Evolutionary conservation across 2,888 invertebrate species (phyloP), one percentile per base, ranked within the genome.

Genomic region (Himalopsyche kuldschensis): DNA sequence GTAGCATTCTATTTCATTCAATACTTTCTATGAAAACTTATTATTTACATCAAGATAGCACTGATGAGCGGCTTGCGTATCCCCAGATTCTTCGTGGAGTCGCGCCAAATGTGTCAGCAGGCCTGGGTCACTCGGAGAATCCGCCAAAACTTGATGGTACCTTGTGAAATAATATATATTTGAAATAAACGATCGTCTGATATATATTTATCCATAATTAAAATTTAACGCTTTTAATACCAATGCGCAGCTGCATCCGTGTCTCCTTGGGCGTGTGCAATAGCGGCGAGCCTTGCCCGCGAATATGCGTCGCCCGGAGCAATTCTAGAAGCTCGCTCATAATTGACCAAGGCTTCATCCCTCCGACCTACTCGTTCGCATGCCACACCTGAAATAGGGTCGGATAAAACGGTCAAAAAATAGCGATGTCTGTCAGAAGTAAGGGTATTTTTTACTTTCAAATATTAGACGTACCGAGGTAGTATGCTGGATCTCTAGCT

Each of bases 91-190:
- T 88, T 97, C 97, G 89, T 97, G 97, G 88, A 99, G 93, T 88
- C 96, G 95, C 0, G 98, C 99, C 82, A 99, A 93, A 88, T 97
- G 96, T 87, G 96, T 95, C 78, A 98, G 93, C 78, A 98, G 94
- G 63, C 95, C 95, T 0, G 98, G 96, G 90, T 99, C 99, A 87
- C 97, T 96, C 0, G 98, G 95, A 30, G 95, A 94, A 81, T 97
- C 92, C 47, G 97, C 96, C 84, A 97, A 91, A 4, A 86, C 81
- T 75, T 86, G 86, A 78, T 86, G 86, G 75, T 85, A 86, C 85
- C 86, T 85, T 24, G 15, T 24, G 79, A 79, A 55, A 17, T 5
- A 32, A 0, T 17, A 48, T 1, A 47, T 20, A 5, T 0, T 15
- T 41, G 11, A 41, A 17, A n/a, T 76, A 0, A 17, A 76, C 8